Evolutionary conservation across 2,113 vertebrate species (phyloP).

Genomic region (Ia io): DNA sequence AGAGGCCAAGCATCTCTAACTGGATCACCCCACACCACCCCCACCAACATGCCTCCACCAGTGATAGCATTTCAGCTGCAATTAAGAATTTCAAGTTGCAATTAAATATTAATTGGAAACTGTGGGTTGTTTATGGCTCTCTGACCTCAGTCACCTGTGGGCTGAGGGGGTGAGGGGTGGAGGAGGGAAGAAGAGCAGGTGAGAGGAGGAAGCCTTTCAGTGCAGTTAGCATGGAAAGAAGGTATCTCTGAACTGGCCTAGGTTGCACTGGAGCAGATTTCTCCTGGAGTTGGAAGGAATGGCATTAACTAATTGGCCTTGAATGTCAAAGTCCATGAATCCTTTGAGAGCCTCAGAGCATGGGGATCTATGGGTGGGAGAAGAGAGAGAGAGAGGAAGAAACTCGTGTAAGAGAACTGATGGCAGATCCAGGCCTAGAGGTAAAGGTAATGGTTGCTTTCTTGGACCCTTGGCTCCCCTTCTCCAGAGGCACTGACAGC

Average conservation of each 20-base stretch:
- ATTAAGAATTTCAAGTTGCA: constrained; percentile 74
- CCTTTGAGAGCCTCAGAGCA: not conserved
- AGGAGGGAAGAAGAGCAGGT: not conserved
- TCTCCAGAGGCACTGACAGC: not conserved
- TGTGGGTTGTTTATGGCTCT: constrained; percentile 67
- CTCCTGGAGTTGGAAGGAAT: not conserved
- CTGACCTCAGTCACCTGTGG: constrained; percentile 49
- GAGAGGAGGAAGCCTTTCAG: not conserved
- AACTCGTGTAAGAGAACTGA: not conserved
- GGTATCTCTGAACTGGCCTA: not conserved
- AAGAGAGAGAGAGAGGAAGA: not conserved
- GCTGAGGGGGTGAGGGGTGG: not conserved
- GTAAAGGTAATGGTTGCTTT: not conserved
- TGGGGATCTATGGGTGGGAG: not conserved
- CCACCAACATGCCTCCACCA: not conserved
- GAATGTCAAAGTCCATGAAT: not conserved
- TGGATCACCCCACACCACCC: constrained; percentile 49
- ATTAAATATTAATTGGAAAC: constrained; percentile 78
- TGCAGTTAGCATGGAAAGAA: not conserved
- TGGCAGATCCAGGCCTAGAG: not conserved
- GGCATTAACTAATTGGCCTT: not conserved
- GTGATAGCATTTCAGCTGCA: constrained; percentile 58
- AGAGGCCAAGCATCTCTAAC: not conserved
- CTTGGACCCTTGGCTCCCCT: not conserved
- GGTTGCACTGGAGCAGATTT: not conserved